These are phyloP conservation scores for Lagodon rhomboides DNA, from an alignment of 2,797 vertebrate genomes.

Conservation along the genomic window DNA sequence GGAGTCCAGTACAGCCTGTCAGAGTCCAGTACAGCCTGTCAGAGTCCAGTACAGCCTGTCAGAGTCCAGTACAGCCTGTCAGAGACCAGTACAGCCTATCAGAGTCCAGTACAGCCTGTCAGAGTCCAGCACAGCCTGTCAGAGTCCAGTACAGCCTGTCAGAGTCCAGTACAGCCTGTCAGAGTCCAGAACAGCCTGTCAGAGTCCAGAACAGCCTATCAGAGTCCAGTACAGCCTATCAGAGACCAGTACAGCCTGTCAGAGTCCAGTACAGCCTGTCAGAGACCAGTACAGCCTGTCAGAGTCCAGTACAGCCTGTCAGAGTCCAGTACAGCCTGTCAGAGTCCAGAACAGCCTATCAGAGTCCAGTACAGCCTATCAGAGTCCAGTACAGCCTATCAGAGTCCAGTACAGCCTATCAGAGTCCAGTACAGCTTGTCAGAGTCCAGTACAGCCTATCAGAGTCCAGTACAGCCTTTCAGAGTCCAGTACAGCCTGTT, in stretches of 20 bases:
- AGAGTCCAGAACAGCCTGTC: background rate
- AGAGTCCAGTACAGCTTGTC: background rate
- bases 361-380: background rate
- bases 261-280: background rate
- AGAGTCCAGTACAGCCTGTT: constrained; percentile 5
- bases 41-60: background rate
- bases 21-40: background rate
- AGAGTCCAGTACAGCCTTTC: constrained; percentile 2
- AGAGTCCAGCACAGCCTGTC: background rate
- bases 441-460: background rate
- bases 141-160: constrained; percentile 2
- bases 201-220: constrained; percentile 2
- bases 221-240: background rate
- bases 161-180: background rate
- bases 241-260: constrained; percentile 13
- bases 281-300: constrained; percentile 1
- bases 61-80: constrained; percentile 2
- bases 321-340: background rate
- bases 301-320: background rate
- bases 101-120: constrained; percentile 3
- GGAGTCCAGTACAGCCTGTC: constrained; percentile 1
- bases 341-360: constrained; percentile 2
- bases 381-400: background rate
- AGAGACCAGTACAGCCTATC: constrained; percentile 1
- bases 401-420: constrained; percentile 1